phyloP scores from a whole-genome alignment of 2,113 vertebrate species.

The Calypte anna region DNA sequence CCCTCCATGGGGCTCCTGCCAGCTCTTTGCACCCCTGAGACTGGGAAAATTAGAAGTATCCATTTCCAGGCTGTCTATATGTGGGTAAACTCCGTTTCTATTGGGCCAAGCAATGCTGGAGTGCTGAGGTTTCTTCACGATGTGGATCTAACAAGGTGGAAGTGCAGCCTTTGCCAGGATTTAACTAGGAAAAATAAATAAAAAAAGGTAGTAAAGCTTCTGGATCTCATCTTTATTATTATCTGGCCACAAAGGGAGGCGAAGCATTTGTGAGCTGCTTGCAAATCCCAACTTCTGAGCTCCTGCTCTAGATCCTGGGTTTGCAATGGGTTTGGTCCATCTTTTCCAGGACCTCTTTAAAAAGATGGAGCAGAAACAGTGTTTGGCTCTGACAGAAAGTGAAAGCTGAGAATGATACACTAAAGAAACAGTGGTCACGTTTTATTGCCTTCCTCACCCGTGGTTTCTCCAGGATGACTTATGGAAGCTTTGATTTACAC shows the following conservation, averaged over 20 bases:
- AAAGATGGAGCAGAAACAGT: not conserved
- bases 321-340: not conserved
- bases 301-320: not conserved
- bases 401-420: not conserved
- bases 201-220: not conserved
- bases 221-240: slow-evolving; percentile 8
- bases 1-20: not conserved
- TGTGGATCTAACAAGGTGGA: not conserved
- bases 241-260: not conserved
- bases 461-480: slow-evolving; percentile 31
- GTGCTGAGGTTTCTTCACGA: not conserved
- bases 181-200: not conserved
- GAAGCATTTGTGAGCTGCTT: not conserved
- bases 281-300: not conserved
- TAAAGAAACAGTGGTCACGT: slow-evolving; percentile 1
- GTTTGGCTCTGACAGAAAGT: not conserved
- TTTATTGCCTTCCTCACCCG: slow-evolving; percentile 23
- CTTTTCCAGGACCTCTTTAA: not conserved
- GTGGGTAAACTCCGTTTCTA: not conserved
- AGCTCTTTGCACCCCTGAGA: not conserved
- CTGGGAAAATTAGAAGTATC: not conserved
- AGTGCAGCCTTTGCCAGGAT: not conserved
- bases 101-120: not conserved
- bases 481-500: slow-evolving; percentile 47
- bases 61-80: not conserved